Conservation (phyloP, 2,888 invertebrate genomes). For the Callosobruchus maculatus region DNA sequence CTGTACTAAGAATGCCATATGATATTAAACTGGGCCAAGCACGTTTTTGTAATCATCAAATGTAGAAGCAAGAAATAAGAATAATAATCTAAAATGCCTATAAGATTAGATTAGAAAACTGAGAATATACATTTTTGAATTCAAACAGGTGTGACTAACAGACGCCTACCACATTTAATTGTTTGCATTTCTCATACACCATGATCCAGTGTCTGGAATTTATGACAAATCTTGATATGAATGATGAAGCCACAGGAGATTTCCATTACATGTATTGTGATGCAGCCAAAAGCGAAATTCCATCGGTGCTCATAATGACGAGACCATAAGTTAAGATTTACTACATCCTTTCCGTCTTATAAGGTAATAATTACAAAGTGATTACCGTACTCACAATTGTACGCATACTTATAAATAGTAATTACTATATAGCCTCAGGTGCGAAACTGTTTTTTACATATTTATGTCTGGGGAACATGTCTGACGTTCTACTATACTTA, state of each 20-base stretch:
- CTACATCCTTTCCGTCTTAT: constrained; percentile 25
- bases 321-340: constrained; percentile 26
- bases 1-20: no score
- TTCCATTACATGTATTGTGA: background rate
- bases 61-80: no score
- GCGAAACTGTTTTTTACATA: constrained; percentile 22
- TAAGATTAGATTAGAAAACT: no score
- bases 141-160: no score
- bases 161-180: no score
- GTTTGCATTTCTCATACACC: no score
- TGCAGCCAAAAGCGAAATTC: background rate
- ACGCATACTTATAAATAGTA: constrained; percentile 16
- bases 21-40: no score
- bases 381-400: constrained; percentile 22
- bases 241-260: background rate
- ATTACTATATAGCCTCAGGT: constrained; percentile 20
- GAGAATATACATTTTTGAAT: no score
- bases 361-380: constrained; percentile 27
- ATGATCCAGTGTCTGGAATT: background rate
- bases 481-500: background rate
- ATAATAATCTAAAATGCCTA: no score
- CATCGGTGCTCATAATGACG: constrained; percentile 12
- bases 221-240: background rate
- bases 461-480: background rate
- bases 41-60: no score